Base-by-base conservation (phyloP, 2,888 invertebrate genomes). In the Pseudanteris insignis region DNA sequence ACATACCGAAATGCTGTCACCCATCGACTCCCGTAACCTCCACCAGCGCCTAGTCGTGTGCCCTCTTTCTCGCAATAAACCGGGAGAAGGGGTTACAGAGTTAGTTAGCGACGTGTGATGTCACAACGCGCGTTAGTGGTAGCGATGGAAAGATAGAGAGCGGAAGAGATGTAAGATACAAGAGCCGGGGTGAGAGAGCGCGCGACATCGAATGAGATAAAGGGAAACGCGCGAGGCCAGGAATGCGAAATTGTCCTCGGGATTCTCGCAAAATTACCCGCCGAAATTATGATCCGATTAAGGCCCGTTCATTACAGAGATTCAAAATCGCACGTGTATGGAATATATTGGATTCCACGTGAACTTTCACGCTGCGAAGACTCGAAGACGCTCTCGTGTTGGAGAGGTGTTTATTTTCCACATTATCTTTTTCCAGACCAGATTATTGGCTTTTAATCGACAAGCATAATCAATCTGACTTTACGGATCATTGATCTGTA, bases 211-310 rank as follows among this genome's bases (percentile, higher is more conserved):
- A 51, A 57, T 24, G 60, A 53, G 48, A 57, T 43, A 54, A 48
- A 65, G 37, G 53, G 44, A 48, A 47, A 33, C 37, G 26, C 46
- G 50, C 36, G 32, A 47, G 47, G 59, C 51, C 63, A 68, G 67
- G 67, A 71, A 72, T 71, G 69, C 63, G 65, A 72, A 72, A 71
- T 69, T 67, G 67, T 69, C 61, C 65, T 67, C 54, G 57, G 66
- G 59, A 62, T 66, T 65, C 67, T 67, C 69, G 61, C 65, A 58
- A 67, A 69, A 70, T 70, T 69, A 70, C 67, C 67, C 67, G 44
- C 63, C 60, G 64, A 69, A 72, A 72, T 72, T 70, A 70, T 70
- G 67, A 72, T 70, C 67, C 68, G 67, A 72, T 72, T 70, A 72
- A 64, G 66, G 59, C 58, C 48, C 64, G 64, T 66, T 66, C 63